These are phyloP conservation scores for Drosophila lacertosa DNA, from an alignment of 1,140 invertebrate species.

Conservation along the genomic window DNA sequence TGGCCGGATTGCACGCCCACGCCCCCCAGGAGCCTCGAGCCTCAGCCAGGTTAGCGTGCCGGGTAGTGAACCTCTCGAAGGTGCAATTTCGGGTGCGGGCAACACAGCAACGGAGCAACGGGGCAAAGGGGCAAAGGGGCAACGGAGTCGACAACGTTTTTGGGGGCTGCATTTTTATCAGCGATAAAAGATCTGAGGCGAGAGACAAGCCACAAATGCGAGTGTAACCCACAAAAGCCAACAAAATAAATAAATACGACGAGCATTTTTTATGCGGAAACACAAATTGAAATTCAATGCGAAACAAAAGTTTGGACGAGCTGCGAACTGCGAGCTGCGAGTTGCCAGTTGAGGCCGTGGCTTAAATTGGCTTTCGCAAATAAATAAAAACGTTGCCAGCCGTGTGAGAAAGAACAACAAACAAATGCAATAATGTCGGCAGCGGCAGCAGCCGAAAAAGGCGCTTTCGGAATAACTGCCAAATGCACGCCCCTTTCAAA, in stretches of 20 bases:
- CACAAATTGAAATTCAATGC: constrained; percentile 83
- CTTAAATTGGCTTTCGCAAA: constrained; percentile 78
- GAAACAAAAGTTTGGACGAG: constrained; percentile 53
- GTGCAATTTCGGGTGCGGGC: constrained; percentile 26
- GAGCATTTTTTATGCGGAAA: constrained; percentile 73
- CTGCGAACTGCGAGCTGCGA: too few species aligned
- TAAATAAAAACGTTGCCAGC: constrained; percentile 64
- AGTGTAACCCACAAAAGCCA: constrained; percentile 56
- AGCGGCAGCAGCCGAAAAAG: constrained; percentile 45
- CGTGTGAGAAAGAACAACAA: constrained; percentile 31
- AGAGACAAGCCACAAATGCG: constrained; percentile 20
- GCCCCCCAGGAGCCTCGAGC: constrained; percentile 35
- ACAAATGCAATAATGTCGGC: constrained; percentile 25
- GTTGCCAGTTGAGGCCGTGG: too few species aligned
- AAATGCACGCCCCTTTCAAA: constrained; percentile 51
- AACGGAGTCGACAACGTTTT: constrained; percentile 31
- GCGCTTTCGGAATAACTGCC: constrained; percentile 59
- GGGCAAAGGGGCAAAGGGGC: constrained; percentile 15
- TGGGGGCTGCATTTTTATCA: constrained; percentile 63
- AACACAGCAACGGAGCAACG: constrained; percentile 11
- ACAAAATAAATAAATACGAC: constrained; percentile 53
- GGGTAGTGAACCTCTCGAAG: constrained; percentile 34
- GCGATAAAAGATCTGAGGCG: constrained; percentile 70
- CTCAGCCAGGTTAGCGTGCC: not conserved
- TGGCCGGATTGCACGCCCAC: constrained; percentile 63